phyloP scores from a whole-genome alignment of 1,140 invertebrate species.

The Manduca sexta region DNA sequence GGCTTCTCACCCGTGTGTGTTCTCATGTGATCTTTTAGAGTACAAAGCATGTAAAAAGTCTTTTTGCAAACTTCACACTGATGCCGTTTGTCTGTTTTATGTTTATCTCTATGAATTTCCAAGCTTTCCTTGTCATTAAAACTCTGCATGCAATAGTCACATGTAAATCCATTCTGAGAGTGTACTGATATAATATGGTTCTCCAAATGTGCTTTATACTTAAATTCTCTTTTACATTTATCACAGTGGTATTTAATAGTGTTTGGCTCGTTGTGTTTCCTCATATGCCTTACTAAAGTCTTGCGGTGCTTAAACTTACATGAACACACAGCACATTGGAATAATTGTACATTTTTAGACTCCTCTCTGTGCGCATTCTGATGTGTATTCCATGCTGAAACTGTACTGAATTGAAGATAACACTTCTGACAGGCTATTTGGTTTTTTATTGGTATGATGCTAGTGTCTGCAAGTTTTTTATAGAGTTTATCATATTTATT shows the following conservation, averaged over 20 bases:
- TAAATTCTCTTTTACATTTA: conserved; percentile 62
- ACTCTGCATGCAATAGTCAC: conserved; percentile 45
- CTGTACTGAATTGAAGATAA: conserved; percentile 2
- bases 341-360: not conserved
- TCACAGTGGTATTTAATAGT: conserved; percentile 45
- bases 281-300: conserved; percentile 63
- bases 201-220: conserved; percentile 62
- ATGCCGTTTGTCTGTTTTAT: conserved; percentile 73
- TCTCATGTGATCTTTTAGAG: conserved; percentile 73
- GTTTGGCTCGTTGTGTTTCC: conserved; percentile 51
- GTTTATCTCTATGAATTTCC: conserved; percentile 50
- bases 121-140: conserved; percentile 49
- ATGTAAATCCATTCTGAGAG: conserved; percentile 46
- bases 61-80: conserved; percentile 76
- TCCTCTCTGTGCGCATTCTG: conserved; percentile 1
- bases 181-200: conserved; percentile 64
- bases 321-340: conserved; percentile 62
- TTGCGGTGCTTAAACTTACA: conserved; percentile 59
- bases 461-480: conserved; percentile 5
- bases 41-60: conserved; percentile 71
- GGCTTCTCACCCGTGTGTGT: conserved; percentile 76
- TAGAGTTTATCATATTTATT: conserved; percentile 6
- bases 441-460: conserved; percentile 1
- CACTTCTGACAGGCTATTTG: conserved; percentile 4
- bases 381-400: conserved; percentile 4